phyloP scores from a whole-genome alignment of 2,113 vertebrate genomes.

The Glaucomys volans region DNA sequence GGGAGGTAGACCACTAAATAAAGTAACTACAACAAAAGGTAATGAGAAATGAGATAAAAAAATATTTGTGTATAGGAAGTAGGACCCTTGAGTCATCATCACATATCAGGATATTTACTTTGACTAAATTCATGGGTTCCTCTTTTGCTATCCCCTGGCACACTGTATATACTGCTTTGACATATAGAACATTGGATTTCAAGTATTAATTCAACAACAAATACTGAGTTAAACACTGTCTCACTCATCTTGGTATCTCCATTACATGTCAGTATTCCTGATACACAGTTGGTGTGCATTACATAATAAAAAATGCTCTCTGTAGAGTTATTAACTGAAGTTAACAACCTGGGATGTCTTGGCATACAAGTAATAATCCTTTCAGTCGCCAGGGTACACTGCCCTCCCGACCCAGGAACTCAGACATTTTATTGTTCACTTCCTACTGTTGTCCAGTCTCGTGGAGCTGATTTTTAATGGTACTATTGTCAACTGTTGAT shows the following conservation, averaged over 20 bases:
- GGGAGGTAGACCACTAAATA: neutral
- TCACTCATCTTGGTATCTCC: neutral
- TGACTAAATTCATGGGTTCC: neutral
- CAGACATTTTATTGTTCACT: neutral
- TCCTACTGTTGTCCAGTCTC: neutral
- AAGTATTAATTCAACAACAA: slow-evolving; percentile 39
- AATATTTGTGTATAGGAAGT: neutral
- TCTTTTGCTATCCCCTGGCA: neutral
- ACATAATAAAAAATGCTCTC: neutral
- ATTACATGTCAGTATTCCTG: neutral
- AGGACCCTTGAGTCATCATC: neutral
- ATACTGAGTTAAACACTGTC: neutral
- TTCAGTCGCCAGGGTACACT: neutral
- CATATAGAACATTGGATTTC: neutral
- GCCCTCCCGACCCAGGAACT: neutral
- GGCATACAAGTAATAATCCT: neutral
- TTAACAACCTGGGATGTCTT: neutral
- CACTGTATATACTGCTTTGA: neutral
- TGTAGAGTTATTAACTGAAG: neutral
- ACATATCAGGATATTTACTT: neutral
- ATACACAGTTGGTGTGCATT: neutral
- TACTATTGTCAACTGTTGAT: slow-evolving; percentile 6
- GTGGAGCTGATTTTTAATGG: slow-evolving; percentile 47
- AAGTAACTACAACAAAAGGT: neutral
- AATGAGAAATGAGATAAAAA: neutral